phyloP scores from a whole-genome alignment of 2,797 vertebrate genomes.

The Acipenser oxyrinchus region DNA sequence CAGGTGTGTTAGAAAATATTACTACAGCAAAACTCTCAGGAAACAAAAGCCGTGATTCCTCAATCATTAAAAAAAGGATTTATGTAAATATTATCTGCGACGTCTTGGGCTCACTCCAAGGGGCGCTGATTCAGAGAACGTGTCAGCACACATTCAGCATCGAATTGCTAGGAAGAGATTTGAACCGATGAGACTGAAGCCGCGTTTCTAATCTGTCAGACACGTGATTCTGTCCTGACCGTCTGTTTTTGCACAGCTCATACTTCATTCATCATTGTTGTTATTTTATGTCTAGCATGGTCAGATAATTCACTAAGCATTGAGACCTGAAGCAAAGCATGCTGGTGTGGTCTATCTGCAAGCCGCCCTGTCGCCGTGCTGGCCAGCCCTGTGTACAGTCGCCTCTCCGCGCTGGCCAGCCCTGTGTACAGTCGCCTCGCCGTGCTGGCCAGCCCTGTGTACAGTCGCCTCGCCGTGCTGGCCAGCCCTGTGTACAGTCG shows the following conservation, averaged over 20 bases:
- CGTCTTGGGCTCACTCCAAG: slow-evolving; percentile 10
- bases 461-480: not conserved
- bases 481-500: no score
- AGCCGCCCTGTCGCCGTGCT: no score
- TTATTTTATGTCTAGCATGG: no score
- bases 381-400: not conserved
- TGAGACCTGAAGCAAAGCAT: no score
- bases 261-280: not conserved
- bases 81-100: slow-evolving; percentile 19
- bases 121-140: slow-evolving; percentile 32
- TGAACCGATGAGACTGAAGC: slow-evolving; percentile 18
- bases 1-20: no score
- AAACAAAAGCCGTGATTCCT: no score
- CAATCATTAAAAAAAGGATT: no score
- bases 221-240: slow-evolving; percentile 37
- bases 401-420: no score
- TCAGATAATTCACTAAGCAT: no score
- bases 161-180: slow-evolving; percentile 32
- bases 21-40: no score
- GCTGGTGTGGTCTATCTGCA: no score
- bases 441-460: not conserved
- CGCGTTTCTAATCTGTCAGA: slow-evolving; percentile 32
- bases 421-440: no score
- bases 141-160: slow-evolving; percentile 44
- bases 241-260: slow-evolving; percentile 17